These are phyloP conservation scores for Drosophila nasuta DNA, from an alignment of 1,140 invertebrate species.

Conservation along the genomic window DNA sequence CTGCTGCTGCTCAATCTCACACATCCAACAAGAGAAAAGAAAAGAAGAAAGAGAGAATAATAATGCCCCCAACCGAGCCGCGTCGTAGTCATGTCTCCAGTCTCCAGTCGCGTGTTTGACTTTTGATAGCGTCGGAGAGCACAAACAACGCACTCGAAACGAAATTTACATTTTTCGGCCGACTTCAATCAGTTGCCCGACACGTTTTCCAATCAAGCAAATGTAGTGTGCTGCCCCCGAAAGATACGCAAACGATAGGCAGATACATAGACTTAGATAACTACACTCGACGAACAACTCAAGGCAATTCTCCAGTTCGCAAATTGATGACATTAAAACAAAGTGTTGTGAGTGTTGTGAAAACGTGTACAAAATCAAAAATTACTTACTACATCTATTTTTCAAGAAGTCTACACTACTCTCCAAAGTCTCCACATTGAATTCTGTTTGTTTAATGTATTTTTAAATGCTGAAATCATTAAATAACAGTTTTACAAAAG, in stretches of 20 bases:
- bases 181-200: conserved; percentile 60
- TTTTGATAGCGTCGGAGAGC: conserved; percentile 32
- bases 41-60: no score
- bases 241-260: conserved; percentile 7
- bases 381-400: no score
- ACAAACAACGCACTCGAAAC: conserved; percentile 9
- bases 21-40: neutral
- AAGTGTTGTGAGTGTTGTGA: no score
- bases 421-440: neutral
- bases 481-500: no score
- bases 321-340: no score
- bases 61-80: no score
- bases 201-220: conserved; percentile 65
- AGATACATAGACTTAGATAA: conserved; percentile 1
- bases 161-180: conserved; percentile 63
- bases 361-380: no score
- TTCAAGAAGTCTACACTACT: no score
- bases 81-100: neutral
- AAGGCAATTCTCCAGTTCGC: neutral
- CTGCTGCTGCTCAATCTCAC: conserved; percentile 33
- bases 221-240: conserved; percentile 35
- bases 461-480: no score
- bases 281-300: conserved; percentile 24
- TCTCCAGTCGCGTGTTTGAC: conserved; percentile 43
- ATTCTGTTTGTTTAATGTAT: neutral